Evolutionary conservation across 2,888 invertebrate genomes (phyloP), one percentile per base, ranked within the genome.

Genomic region (Thecophora atra): DNA sequence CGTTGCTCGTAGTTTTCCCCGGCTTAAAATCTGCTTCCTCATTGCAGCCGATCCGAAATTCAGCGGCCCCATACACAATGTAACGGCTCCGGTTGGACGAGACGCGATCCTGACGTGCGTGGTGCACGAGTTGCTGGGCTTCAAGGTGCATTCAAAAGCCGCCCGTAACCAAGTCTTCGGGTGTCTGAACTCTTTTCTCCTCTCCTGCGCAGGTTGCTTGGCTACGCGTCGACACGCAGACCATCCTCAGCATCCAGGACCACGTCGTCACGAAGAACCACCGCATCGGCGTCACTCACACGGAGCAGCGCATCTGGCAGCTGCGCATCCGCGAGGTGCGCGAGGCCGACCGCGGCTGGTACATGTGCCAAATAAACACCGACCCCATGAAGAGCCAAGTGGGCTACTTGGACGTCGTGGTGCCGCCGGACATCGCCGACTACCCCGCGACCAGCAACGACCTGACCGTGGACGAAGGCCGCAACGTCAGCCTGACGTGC

Each of bases 301-400:
- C 93, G 77, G 95, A 95, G 83, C 93, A 93, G 79, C 90, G 92
- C 73, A 94, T 93, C 71, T 96, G 95, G 95, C 94, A 92, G 86
- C 89, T 97, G 69, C 94, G 95, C 81, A 94, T 96, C 80, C 89
- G 92, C 63, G 94, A 95, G 83, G 93, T 96, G 2, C 89, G 92
- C 70, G 94, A 95, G 84, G 90, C 92, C 0, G 96, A 96, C 87
- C 91, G 92, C 77, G 85, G 96, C 68, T 95, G 94, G 92, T 96
- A 96, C 88, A 95, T 95, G 95, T 96, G 96, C 77, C 95, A 96
- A 89, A 95, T 96, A 78, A 96, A 96, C 85, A 96, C 95, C 0
- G 94, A 95, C 84, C 96, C 96, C 0, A 96, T 96, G 96, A 95
- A 95, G 83, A 94, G 93, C 82, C 95, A 96, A 87, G 90, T 93